A percentile compares a stretch with the other conserved stretches of the same genome.
Evolutionary conservation across 2,113 vertebrate genomes (phyloP).

Genomic region (Paratilapia polleni): DNA sequence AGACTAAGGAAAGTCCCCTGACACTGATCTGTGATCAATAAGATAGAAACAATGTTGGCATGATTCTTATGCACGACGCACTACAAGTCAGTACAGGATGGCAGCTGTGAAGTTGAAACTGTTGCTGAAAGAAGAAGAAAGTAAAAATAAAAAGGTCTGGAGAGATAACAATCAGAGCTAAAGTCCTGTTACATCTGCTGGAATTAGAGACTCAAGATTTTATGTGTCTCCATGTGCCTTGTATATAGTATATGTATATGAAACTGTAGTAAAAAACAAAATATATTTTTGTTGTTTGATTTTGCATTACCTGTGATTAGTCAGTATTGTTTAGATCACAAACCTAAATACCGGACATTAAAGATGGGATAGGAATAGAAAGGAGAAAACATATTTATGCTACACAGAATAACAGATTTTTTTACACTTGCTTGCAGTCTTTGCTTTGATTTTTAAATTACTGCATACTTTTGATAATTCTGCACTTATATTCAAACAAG

Average conservation of each 20-base stretch:
- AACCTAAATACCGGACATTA: background rate
- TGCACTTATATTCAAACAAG: no score
- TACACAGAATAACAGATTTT: fast-evolving
- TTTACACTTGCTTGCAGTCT: background rate
- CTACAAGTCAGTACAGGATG: slow-evolving; percentile 53
- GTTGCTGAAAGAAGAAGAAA: background rate
- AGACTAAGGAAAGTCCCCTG: background rate
- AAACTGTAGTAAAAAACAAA: background rate
- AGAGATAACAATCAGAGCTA: background rate
- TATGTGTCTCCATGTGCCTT: background rate
- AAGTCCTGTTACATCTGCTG: background rate
- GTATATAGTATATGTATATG: background rate
- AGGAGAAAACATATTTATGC: background rate
- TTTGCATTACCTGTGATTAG: background rate
- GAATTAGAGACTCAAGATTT: background rate
- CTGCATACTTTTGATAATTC: no score
- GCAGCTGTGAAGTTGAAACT: slow-evolving; percentile 23
- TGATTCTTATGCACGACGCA: background rate
- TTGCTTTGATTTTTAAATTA: no score
- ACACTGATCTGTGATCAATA: slow-evolving; percentile 30
- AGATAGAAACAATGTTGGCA: slow-evolving; percentile 9
- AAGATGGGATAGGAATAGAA: background rate
- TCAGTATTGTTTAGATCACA: background rate
- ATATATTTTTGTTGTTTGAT: background rate
- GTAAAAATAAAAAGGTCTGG: background rate